Percentiles rank a stretch among this genome's conserved stretches.
phyloP scores from a whole-genome alignment of 2,888 invertebrate genomes.

The Agrenia bidenticulata region DNA sequence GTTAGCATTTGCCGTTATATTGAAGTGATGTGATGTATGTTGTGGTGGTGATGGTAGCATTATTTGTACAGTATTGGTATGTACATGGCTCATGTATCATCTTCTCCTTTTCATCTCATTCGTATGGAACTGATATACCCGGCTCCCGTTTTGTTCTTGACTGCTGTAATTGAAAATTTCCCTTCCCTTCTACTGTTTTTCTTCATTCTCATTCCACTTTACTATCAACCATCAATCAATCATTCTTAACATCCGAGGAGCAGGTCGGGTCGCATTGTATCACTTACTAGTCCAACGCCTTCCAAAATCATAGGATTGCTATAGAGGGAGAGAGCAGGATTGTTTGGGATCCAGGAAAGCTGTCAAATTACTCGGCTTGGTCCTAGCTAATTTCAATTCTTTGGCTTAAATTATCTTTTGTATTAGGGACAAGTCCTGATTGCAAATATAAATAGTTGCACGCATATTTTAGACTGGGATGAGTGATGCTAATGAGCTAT shows the following conservation, averaged over 20 bases:
- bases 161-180: slow-evolving; percentile 50
- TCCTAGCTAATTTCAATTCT: no score
- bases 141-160: slow-evolving; percentile 35
- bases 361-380: no score
- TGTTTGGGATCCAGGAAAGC: no score
- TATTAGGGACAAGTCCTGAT: no score
- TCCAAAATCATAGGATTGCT: no score
- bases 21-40: background rate
- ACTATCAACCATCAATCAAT: slow-evolving; percentile 51
- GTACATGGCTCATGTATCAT: slow-evolving; percentile 28
- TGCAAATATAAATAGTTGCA: no score
- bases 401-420: no score
- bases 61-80: slow-evolving; percentile 6
- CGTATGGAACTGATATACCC: slow-evolving; percentile 43
- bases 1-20: slow-evolving; percentile 10
- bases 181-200: slow-evolving; percentile 30
- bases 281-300: no score
- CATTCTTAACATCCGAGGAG: background rate
- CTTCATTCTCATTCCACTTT: slow-evolving; percentile 5
- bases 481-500: no score
- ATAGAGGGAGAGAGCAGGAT: no score
- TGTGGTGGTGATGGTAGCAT: background rate
- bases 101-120: slow-evolving; percentile 41
- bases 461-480: no score
- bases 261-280: slow-evolving; percentile 19